Conservation (phyloP, 2,797 vertebrate species). For the Danio tinwini region DNA sequence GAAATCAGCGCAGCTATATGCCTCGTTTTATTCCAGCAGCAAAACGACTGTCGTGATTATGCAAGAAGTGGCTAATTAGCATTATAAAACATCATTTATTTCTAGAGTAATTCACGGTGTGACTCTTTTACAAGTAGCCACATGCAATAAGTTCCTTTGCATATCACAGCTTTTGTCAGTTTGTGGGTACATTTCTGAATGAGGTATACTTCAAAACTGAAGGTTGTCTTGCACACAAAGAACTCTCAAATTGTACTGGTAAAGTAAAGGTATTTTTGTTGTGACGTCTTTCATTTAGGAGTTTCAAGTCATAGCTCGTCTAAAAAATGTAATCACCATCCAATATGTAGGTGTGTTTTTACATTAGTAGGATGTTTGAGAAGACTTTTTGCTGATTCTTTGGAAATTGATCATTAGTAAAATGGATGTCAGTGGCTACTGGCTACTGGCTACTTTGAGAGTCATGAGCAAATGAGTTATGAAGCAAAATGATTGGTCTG, state of each 20-base stretch:
- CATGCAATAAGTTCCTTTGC: not conserved
- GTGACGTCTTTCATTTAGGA: conserved; percentile 8
- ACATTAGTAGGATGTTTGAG: too few relatives aligned
- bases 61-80: conserved; percentile 23
- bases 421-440: too few relatives aligned
- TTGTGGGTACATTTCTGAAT: not conserved
- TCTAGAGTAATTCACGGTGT: conserved; percentile 20
- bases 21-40: conserved; percentile 30
- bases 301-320: too few relatives aligned
- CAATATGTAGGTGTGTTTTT: too few relatives aligned
- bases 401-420: too few relatives aligned
- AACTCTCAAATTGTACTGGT: not conserved
- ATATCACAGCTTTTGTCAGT: not conserved
- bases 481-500: too few relatives aligned
- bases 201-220: not conserved
- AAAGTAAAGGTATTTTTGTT: conserved; percentile 1
- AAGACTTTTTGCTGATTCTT: too few relatives aligned
- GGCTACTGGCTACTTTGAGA: too few relatives aligned
- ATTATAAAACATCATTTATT: conserved; percentile 28
- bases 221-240: not conserved
- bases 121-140: conserved; percentile 13
- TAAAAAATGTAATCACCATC: too few relatives aligned
- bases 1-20: conserved; percentile 27
- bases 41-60: conserved; percentile 1
- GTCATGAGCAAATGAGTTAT: too few relatives aligned